phyloP scores from a whole-genome alignment of 2,888 invertebrate genomes.

The Phragmatobia fuliginosa region DNA sequence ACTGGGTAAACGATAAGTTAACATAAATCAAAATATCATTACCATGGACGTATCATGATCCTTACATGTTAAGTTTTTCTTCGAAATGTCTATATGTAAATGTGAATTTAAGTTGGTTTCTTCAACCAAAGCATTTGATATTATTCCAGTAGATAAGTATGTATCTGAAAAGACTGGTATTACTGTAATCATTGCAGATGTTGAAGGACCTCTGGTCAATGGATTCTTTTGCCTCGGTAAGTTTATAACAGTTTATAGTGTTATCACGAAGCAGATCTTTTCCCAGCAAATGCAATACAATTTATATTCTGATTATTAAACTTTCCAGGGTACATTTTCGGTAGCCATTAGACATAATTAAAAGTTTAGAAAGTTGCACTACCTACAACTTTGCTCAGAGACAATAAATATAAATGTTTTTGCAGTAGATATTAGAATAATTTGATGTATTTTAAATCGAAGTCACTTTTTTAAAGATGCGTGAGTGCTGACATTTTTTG shows the following conservation, averaged over 20 bases:
- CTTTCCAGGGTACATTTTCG: not conserved
- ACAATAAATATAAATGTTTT: too few species aligned
- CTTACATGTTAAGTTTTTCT: slow-evolving; percentile 10
- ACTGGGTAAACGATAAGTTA: slow-evolving; percentile 3
- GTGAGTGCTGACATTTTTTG: too few species aligned
- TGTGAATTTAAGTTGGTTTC: slow-evolving; percentile 82
- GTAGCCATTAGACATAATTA: too few species aligned
- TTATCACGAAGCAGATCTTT: too few species aligned
- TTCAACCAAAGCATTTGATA: slow-evolving; percentile 89
- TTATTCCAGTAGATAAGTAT: slow-evolving; percentile 93
- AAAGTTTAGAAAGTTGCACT: too few species aligned
- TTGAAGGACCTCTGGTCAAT: slow-evolving; percentile 96
- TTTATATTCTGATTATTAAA: not conserved
- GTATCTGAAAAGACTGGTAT: slow-evolving; percentile 92
- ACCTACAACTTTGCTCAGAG: too few species aligned
- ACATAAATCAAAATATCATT: not conserved
- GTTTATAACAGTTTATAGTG: slow-evolving; percentile 34
- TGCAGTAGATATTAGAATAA: too few species aligned
- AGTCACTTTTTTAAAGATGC: too few species aligned
- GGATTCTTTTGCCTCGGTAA: slow-evolving; percentile 95
- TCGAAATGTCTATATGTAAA: slow-evolving; percentile 61
- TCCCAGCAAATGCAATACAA: too few species aligned
- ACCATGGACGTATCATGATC: not conserved
- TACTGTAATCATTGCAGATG: slow-evolving; percentile 93
- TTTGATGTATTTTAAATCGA: too few species aligned